Base-by-base conservation (phyloP, 30 jellyfish, hydroid and myxozoan genomes). In the Haliclystus octoradiatus region DNA sequence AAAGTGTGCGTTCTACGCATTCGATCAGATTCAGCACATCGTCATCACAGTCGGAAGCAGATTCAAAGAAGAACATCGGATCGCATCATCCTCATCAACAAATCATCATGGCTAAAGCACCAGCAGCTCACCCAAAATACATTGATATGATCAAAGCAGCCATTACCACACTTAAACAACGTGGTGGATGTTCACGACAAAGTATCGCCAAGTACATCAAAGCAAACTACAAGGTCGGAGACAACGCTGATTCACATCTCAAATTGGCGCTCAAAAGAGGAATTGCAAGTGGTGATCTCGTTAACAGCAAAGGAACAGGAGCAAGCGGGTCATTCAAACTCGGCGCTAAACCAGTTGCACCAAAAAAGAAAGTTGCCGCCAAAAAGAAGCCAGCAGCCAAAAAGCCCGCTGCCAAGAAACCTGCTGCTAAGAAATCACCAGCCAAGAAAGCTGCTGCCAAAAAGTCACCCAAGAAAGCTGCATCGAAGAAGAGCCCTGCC, bases 271-370 rank as follows among this genome's bases (percentile, higher is more conserved):
- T 82, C 70, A 82, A 82, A 62, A 75, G 94, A 0, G 83, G 49
- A 34, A 82, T 66, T 14, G 34, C 53, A 1, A 26, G 66, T 34
- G 79, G 61, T 5, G 75, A 28, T 3, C 50, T 82, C 62, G 71
- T 52, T 0, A 88, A 82, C 49, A 46, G 78, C 7, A 82, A 82
- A 50, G 94, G 94, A 34, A 61, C 40, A 30, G 94, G 94, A 30
- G 94, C 94, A 68, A 69, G 85, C 1, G 94, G 94, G 9, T 82
- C 94, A 33, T 82, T 82, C 83, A 82, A 68, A 52, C 75, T 82
- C 47, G 84, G 34, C 15, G 63, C 69, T 65, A 70, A 69, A 62
- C 75, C 50, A 29, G 65, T 63, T 57, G 77, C 75, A 33, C 66
- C 70, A 34, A 78, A 77, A 72, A 74, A 65, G 69, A 70, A 65